A percentile compares a stretch with the other conserved stretches of the same genome.
Evolutionary conservation across 2,797 vertebrate species (phyloP).

Genomic region (Uromys caudimaculatus): DNA sequence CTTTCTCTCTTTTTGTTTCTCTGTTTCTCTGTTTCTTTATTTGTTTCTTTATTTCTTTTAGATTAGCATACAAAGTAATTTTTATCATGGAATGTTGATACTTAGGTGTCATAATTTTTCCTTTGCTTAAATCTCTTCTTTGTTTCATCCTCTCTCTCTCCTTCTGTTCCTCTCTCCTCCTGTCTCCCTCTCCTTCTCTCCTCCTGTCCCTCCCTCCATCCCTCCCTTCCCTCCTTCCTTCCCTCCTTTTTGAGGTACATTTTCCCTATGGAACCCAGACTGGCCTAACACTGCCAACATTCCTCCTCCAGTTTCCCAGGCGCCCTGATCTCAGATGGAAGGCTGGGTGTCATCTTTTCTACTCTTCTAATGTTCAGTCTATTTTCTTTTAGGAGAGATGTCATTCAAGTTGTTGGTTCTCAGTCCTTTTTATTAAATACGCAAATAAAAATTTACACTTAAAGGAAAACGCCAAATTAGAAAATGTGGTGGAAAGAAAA

Average conservation of each 20-base stretch:
- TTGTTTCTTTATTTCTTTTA: background rate
- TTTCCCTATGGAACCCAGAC: background rate
- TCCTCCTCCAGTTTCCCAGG: background rate
- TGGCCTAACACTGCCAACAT: background rate
- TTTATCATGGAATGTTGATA: background rate
- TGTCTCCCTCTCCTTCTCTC: rapidly evolving
- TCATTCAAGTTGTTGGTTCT: background rate
- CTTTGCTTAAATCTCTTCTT: background rate
- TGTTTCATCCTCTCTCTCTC: background rate
- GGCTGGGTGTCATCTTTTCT: background rate
- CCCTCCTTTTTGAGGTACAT: background rate
- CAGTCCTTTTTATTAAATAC: background rate
- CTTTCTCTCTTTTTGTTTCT: background rate
- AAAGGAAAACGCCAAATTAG: conserved; percentile 13
- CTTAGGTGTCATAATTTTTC: background rate
- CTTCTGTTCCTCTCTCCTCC: rapidly evolving
- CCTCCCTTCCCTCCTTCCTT: background rate
- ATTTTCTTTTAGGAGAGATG: background rate
- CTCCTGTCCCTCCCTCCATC: rapidly evolving
- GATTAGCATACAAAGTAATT: background rate
- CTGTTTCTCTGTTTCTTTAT: background rate
- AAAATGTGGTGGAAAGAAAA: background rate
- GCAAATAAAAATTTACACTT: conserved; percentile 8
- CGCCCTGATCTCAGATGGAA: background rate
- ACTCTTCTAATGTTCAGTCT: background rate